Evolutionary conservation across 1,140 invertebrate genomes (phyloP), one percentile per base, ranked within the genome.

Genomic region (Procambarus virginalis): DNA sequence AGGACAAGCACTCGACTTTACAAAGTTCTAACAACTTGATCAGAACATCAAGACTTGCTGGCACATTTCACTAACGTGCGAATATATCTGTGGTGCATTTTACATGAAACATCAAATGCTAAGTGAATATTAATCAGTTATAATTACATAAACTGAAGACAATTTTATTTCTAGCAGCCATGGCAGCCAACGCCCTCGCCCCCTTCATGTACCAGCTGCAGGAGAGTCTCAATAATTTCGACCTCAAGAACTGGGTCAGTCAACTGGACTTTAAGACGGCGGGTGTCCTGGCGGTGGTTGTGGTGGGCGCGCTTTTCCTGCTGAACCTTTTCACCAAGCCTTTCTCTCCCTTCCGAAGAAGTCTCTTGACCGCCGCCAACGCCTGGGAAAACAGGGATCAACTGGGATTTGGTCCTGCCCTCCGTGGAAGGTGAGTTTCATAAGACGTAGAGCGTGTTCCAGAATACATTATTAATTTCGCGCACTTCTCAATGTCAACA

Each of bases 171-270:
- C 22, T 34, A 82, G 60, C 17, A 5, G 17, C 20, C 60, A 88
- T 88, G 86, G 1, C 79, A 34, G 34, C 64, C n/a, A 55, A 34
- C 78, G 34, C 77, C 0, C 55, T 88, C 64, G 55, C 64, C 78
- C 86, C 86, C 64, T 2, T 88, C 78, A 22, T 88, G 34, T 73
- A 88, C 49, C 60, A 70, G 60, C 78, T 82, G 20, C 86, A 88
- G 78, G 60, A 88, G 8, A 76, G 64, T 22, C 64, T 82, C 12
- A 45, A 64, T 22, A 34, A 80, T 77, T 51, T 73, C 49, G 79
- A 81, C 79, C 58, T 88, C 9, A 75, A 78, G 49, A 46, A 73
- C 48, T 76, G 68, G 64, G 68, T 88, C n/a, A 34, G 49, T 8
- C 60, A 81, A 17, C 79, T 88, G 20, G 86, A 88, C 22, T n/a